Conservation (phyloP, 2,797 vertebrate genomes). For the Oreortyx pictus region DNA sequence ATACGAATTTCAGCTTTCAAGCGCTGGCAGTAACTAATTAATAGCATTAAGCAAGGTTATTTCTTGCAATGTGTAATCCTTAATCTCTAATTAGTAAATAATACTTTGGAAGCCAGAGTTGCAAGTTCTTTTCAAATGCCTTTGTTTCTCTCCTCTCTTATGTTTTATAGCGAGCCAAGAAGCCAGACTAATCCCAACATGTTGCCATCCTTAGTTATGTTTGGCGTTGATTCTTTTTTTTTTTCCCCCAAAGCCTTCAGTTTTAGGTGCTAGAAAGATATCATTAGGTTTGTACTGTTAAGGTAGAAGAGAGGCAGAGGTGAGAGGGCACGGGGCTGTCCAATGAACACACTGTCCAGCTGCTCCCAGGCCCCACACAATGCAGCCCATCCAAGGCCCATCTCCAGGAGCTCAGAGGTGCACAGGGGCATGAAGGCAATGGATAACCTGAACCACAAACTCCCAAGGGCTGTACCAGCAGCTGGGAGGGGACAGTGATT, state of each 20-base stretch:
- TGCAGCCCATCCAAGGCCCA: not conserved
- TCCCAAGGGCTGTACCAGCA: not conserved
- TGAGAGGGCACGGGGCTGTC: not conserved
- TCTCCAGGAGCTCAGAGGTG: not conserved
- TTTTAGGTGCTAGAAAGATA: not conserved
- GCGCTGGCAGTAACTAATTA: not conserved
- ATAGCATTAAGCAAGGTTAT: not conserved
- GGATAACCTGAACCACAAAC: not conserved
- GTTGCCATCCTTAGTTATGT: not conserved
- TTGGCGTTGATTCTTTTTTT: not conserved
- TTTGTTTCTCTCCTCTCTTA: not conserved
- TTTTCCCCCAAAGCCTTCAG: not conserved
- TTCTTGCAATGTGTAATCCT: conserved; percentile 29
- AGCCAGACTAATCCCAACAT: not conserved
- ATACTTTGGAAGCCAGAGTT: not conserved
- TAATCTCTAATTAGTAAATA: conserved; percentile 17
- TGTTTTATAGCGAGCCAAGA: not conserved
- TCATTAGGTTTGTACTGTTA: not conserved
- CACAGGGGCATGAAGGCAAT: not conserved
- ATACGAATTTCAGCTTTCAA: not conserved
- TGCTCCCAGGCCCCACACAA: not conserved
- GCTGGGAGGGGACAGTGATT: not conserved
- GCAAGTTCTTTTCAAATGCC: not conserved
- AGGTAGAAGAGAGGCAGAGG: not conserved
- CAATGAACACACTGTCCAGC: not conserved